phyloP scores from a whole-genome alignment of 2,888 invertebrate species.

The Hemistola chrysoprasaria region DNA sequence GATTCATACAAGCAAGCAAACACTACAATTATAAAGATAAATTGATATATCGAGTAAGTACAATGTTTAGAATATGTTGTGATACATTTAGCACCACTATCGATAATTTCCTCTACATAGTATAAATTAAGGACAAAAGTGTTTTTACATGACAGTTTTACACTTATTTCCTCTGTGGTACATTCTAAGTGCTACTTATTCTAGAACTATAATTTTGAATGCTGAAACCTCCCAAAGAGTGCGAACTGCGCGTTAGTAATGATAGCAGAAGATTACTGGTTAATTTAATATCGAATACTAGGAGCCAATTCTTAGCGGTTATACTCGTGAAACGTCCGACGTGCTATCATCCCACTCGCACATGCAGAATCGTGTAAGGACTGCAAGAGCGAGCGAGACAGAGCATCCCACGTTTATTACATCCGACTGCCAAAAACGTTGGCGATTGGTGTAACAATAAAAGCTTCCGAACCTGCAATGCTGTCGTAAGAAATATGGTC shows the following conservation, averaged over 20 bases:
- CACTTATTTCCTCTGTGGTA: constrained; percentile 5
- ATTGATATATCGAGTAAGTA: constrained; percentile 41
- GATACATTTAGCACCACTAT: constrained; percentile 33
- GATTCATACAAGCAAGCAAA: constrained; percentile 57
- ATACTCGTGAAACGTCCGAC: too few relatives aligned
- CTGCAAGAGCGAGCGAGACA: too few relatives aligned
- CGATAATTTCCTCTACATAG: constrained; percentile 17
- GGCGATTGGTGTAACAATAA: constrained; percentile 29
- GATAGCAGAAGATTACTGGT: constrained; percentile 41
- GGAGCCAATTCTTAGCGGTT: too few relatives aligned
- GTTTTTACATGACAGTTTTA: background rate
- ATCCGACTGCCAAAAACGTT: too few relatives aligned
- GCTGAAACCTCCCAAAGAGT: constrained; percentile 27
- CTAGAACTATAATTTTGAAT: constrained; percentile 7
- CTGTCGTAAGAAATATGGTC: constrained; percentile 17
- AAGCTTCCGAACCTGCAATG: constrained; percentile 44
- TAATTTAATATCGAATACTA: too few relatives aligned
- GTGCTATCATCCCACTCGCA: too few relatives aligned
- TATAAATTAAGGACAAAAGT: constrained; percentile 13
- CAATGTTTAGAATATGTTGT: constrained; percentile 37
- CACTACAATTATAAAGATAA: constrained; percentile 30
- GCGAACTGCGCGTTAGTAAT: constrained; percentile 55
- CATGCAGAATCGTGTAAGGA: too few relatives aligned
- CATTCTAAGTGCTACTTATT: constrained; percentile 8
- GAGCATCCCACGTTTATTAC: too few relatives aligned